phyloP scores from a whole-genome alignment of 2,797 vertebrate genomes.

The Remorina albescens region DNA sequence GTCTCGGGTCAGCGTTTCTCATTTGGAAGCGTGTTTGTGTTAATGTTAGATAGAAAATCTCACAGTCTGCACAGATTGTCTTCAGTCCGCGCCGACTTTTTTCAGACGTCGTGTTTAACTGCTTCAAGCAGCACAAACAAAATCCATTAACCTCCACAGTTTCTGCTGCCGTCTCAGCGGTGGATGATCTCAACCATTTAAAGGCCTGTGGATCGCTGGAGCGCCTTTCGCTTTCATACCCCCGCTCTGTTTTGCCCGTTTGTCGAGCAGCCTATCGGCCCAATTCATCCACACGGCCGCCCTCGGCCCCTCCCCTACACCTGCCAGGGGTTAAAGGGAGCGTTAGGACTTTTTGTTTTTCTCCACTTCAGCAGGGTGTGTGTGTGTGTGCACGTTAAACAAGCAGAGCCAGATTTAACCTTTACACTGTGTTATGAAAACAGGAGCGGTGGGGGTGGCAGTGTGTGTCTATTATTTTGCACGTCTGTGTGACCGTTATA shows the following conservation, averaged over 20 bases:
- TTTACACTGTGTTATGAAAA: constrained; percentile 83
- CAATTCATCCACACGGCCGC: constrained; percentile 39
- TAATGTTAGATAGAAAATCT: not conserved
- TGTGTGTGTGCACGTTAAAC: constrained; percentile 79
- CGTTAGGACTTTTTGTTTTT: constrained; percentile 72
- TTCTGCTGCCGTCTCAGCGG: not conserved
- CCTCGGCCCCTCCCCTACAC: constrained; percentile 49
- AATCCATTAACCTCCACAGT: not conserved
- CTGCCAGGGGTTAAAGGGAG: constrained; percentile 69
- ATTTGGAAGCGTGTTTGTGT: not conserved
- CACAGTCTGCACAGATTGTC: too few relatives aligned
- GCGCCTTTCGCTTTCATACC: constrained; percentile 9
- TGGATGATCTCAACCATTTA: not conserved
- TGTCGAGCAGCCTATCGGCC: constrained; percentile 23
- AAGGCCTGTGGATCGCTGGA: not conserved
- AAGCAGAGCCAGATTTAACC: constrained; percentile 78
- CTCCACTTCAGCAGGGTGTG: constrained; percentile 44
- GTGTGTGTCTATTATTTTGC: constrained; percentile 37
- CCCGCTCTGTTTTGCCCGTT: not conserved
- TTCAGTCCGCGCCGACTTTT: too few relatives aligned
- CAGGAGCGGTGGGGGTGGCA: constrained; percentile 62
- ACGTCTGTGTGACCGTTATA: constrained; percentile 41
- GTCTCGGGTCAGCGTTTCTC: not conserved
- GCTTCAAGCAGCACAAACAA: not conserved
- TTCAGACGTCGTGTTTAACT: not conserved